Evolutionary conservation across 2,113 vertebrate genomes (phyloP), one percentile per base, ranked within the genome.

Genomic region (Oostethus manadensis): DNA sequence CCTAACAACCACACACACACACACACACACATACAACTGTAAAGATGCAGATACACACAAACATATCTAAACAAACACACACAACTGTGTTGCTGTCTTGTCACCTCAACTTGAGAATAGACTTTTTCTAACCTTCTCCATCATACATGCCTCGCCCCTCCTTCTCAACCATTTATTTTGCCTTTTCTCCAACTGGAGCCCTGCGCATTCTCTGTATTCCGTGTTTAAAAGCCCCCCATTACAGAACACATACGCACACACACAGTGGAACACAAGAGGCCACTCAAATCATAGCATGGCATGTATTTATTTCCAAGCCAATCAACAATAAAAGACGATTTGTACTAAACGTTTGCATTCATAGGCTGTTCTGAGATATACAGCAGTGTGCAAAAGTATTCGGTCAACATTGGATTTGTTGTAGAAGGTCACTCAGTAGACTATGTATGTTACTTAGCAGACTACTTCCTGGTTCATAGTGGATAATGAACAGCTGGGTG

Each of bases 161-260:
- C 57, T 10, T 51, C 63, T 74, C 58, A 78, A 73, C 84, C 66
- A 79, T 77, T 83, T 80, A 75, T 70, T 67, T 74, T 83, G 74
- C 64, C 68, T 74, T 84, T 79, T 73, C 75, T 75, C 64, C 67
- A 64, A 78, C 17, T 51, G 6, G 50, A 29, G 23, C 16, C 26
- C 26, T 26, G 23, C 15, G 13, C 13, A 50, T 50, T 50, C 20
- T 26, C 18, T 4, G 26, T 16, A 9, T 51, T 51, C 22, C 22
- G 17, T 6, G 2, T 8, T n/a, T 9, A 6, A 17, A 53, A 18
- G 29, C 63, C 0, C 43, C 17, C 51, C 22, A n/a, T n/a, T n/a
- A n/a, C n/a, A n/a, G n/a, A n/a, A 10, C 22, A 43, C 17, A 49
- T 46, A 16, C 38, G 42, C 18, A 44, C 44, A 54, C 66, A 66